Base-by-base conservation (phyloP, 2,888 invertebrate species). In the Xestia c-nigrum region DNA sequence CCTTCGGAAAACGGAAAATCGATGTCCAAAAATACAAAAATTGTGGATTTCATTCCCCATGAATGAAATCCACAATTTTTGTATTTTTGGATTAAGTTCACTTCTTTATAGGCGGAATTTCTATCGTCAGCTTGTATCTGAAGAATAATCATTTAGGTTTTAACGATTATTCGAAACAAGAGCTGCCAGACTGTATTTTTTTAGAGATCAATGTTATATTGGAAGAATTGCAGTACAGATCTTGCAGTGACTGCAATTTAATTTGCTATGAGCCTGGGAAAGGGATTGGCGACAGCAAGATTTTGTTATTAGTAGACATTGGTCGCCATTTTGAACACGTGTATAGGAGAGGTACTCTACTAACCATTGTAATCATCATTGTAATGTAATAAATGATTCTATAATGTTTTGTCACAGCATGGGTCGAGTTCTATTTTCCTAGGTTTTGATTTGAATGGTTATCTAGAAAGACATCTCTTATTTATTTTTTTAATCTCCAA, bases 1-100 rank as follows among this genome's bases (percentile, higher is more conserved):
- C 38, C 76, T 72, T 77, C 38, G 67, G 40, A 38, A 21, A 57
- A 67, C 7, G 57, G 61, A 57, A 83, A 77, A 66, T 65, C 31
- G 16, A 61, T 40, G 38, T 55, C 4, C 4, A n/a, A n/a, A n/a
- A n/a, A n/a, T n/a, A n/a, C n/a, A n/a, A n/a, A n/a, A n/a, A n/a
- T n/a, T n/a, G n/a, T n/a, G n/a, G n/a, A n/a, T n/a, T n/a, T n/a
- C n/a, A n/a, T n/a, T n/a, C n/a, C n/a, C n/a, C n/a, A n/a, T n/a
- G n/a, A n/a, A n/a, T n/a, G n/a, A n/a, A n/a, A n/a, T n/a, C n/a
- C n/a, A n/a, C n/a, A n/a, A n/a, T n/a, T n/a, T n/a, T n/a, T n/a
- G n/a, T n/a, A n/a, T n/a, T n/a, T n/a, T n/a, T n/a, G n/a, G n/a
- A n/a, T n/a, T n/a, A n/a, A n/a, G n/a, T n/a, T 80, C 40, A 38